Evolutionary conservation across 1,140 invertebrate genomes (phyloP).

Genomic region (Bombus fervidus): DNA sequence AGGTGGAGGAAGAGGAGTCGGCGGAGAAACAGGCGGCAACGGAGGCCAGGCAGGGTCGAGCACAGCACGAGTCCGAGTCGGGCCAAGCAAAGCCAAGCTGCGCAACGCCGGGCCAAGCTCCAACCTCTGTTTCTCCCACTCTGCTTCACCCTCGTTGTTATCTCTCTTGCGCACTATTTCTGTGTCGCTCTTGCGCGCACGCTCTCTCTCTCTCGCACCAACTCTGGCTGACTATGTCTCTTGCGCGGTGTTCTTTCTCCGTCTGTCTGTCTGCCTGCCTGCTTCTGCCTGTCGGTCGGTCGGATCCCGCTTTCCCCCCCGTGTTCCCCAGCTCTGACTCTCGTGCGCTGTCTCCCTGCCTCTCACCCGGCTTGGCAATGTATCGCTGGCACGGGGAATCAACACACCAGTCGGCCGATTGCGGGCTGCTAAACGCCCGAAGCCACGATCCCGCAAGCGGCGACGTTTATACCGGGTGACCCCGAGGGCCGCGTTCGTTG

Average conservation of each 20-base stretch:
- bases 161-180: constrained; percentile 37
- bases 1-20: constrained; percentile 18
- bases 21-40: constrained; percentile 50
- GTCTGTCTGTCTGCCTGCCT: constrained; percentile 1
- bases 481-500: constrained; percentile 64
- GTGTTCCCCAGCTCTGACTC: constrained; percentile 31
- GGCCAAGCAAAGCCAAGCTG: constrained; percentile 22
- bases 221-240: neutral
- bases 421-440: constrained; percentile 75
- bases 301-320: constrained; percentile 1
- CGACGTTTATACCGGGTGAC: constrained; percentile 75
- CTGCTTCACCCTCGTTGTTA: constrained; percentile 12
- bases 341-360: constrained; percentile 32
- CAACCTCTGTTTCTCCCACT: constrained; percentile 34
- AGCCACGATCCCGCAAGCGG: constrained; percentile 75
- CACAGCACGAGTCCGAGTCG: constrained; percentile 34
- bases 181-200: constrained; percentile 31
- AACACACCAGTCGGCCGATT: constrained; percentile 75
- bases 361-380: constrained; percentile 47
- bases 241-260: constrained; percentile 17
- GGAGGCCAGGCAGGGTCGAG: constrained; percentile 59
- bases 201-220: neutral
- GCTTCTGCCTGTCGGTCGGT: constrained; percentile 13
- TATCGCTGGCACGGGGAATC: constrained; percentile 68
- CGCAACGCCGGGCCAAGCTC: constrained; percentile 46